These are phyloP conservation scores for Myotis myotis DNA, from an alignment of 2,797 vertebrate genomes.

Conservation along the genomic window DNA sequence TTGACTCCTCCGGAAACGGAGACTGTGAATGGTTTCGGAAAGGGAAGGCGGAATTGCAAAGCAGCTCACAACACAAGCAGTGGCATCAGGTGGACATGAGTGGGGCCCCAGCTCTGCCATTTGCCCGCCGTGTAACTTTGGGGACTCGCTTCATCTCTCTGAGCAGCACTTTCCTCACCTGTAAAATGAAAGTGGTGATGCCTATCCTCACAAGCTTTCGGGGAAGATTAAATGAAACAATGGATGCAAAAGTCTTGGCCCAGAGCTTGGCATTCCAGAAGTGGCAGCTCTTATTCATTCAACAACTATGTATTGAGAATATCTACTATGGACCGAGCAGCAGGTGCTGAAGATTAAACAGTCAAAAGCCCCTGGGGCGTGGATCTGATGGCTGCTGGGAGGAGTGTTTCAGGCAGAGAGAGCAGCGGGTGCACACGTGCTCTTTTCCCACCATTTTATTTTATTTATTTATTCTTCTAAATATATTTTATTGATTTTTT, in stretches of 20 bases:
- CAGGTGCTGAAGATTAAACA: background rate
- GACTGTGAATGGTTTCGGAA: background rate
- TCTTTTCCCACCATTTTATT: background rate
- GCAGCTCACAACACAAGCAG: background rate
- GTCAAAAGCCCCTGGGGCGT: background rate
- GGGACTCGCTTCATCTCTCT: background rate
- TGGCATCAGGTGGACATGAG: background rate
- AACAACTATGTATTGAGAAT: background rate
- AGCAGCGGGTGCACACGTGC: background rate
- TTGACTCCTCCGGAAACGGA: slow-evolving; percentile 25
- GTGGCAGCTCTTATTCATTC: background rate
- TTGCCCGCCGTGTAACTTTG: background rate
- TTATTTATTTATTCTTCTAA: too few species aligned
- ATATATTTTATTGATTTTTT: too few species aligned
- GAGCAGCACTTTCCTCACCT: background rate
- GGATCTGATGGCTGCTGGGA: background rate
- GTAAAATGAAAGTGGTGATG: background rate
- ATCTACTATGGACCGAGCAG: background rate
- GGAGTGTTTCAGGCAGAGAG: background rate
- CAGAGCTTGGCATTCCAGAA: background rate
- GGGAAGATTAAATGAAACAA: background rate
- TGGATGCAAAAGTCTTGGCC: background rate
- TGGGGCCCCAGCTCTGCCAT: background rate
- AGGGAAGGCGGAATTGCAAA: slow-evolving; percentile 9
- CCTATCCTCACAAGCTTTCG: background rate